Conservation (phyloP, 2,888 invertebrate genomes). For the Idaea biselata region DNA sequence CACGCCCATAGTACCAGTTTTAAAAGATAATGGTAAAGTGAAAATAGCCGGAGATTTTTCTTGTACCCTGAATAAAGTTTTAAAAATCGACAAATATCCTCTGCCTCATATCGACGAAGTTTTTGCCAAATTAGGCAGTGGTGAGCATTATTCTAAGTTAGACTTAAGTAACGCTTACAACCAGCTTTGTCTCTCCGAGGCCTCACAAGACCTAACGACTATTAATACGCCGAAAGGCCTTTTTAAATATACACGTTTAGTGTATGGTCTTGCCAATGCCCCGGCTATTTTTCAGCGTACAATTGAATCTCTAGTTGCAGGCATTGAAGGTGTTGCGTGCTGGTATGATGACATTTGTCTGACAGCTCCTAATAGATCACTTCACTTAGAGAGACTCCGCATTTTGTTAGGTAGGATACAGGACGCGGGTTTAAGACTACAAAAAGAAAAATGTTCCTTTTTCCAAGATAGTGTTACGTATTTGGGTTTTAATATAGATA, state of each 20-base stretch:
- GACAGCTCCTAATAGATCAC: conserved; percentile 13
- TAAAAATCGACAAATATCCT: conserved; percentile 28
- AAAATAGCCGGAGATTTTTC: conserved; percentile 20
- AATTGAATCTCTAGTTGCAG: conserved; percentile 34
- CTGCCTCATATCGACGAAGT: conserved; percentile 29
- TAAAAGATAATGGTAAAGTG: conserved; percentile 22
- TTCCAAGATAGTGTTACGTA: conserved; percentile 13
- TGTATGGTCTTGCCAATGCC: conserved; percentile 39
- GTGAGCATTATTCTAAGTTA: no score
- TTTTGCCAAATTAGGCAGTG: no score
- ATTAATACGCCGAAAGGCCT: conserved; percentile 37
- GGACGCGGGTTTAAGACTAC: conserved; percentile 18
- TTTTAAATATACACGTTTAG: conserved; percentile 33
- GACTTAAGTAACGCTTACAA: conserved; percentile 22
- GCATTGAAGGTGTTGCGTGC: conserved; percentile 27
- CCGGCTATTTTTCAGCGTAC: conserved; percentile 45
- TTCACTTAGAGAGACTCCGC: conserved; percentile 15
- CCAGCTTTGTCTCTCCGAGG: conserved; percentile 15
- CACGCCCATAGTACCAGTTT: conserved; percentile 29
- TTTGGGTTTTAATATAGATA: conserved; percentile 17
- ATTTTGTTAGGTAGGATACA: conserved; percentile 23
- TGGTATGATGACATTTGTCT: conserved; percentile 35
- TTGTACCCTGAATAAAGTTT: conserved; percentile 30
- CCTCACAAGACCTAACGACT: conserved; percentile 25
- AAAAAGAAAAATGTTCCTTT: conserved; percentile 12